These are phyloP conservation scores for Thereva nobilitata DNA, from an alignment of 2,888 invertebrate species.

Conservation along the genomic window DNA sequence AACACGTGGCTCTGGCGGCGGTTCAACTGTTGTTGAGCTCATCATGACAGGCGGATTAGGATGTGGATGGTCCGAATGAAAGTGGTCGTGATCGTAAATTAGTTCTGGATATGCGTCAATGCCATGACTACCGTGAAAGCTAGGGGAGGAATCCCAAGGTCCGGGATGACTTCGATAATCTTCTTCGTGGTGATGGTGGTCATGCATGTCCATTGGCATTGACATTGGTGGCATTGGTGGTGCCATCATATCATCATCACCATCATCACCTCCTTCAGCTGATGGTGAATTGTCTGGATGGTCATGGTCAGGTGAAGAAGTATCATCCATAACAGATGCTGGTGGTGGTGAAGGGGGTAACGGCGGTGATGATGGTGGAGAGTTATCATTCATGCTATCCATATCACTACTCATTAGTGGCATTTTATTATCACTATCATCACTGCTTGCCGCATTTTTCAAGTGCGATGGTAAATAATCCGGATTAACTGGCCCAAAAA, in stretches of 20 bases:
- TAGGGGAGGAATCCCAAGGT: slow-evolving; percentile 41
- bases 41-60: slow-evolving; percentile 48
- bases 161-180: slow-evolving; percentile 51
- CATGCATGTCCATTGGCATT: slow-evolving; percentile 34
- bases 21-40: slow-evolving; percentile 51
- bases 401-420: slow-evolving; percentile 10
- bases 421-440: slow-evolving; percentile 19
- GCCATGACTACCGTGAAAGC: slow-evolving; percentile 40
- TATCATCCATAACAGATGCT: slow-evolving; percentile 50
- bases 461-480: slow-evolving; percentile 44
- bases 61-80: slow-evolving; percentile 43
- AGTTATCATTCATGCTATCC: slow-evolving; percentile 10
- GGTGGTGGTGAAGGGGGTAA: slow-evolving; percentile 57
- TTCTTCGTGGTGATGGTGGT: slow-evolving; percentile 45
- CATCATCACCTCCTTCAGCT: neutral
- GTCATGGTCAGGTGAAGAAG: neutral
- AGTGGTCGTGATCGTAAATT: slow-evolving; percentile 47
- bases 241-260: neutral
- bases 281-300: neutral
- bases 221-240: slow-evolving; percentile 39
- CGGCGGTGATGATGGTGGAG: slow-evolving; percentile 44
- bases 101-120: slow-evolving; percentile 48
- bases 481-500: slow-evolving; percentile 47
- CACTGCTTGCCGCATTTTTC: slow-evolving; percentile 14
- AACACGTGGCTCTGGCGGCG: slow-evolving; percentile 57